These are phyloP conservation scores for Seison nebaliae DNA, from an alignment of 1,140 invertebrate genomes.

Conservation along the genomic window DNA sequence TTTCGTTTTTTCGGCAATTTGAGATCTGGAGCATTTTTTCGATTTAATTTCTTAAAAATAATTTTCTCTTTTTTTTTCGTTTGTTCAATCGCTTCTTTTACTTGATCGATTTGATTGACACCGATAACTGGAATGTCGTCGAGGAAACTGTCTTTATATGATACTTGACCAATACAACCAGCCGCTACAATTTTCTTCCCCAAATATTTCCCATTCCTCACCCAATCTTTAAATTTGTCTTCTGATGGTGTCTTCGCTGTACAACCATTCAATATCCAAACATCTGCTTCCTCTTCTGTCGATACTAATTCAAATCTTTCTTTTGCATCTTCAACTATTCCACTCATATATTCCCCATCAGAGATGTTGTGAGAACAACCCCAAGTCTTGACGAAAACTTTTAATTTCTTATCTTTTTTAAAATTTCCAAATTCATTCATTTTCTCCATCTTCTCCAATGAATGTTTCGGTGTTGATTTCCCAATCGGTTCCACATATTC, in stretches of 20 bases:
- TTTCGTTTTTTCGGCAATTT: slow-evolving; percentile 67
- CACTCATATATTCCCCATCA: slow-evolving; percentile 81
- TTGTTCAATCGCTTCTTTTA: slow-evolving; percentile 95
- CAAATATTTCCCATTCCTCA: slow-evolving; percentile 42
- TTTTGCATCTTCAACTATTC: slow-evolving; percentile 40
- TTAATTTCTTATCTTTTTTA: not conserved
- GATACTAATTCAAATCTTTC: slow-evolving; percentile 26
- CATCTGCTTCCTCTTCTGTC: slow-evolving; percentile 49
- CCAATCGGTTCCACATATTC: not conserved
- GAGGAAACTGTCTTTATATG: slow-evolving; percentile 23
- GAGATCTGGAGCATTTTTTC: slow-evolving; percentile 50
- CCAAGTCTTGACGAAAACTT: slow-evolving; percentile 76
- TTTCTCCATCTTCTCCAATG: not conserved
- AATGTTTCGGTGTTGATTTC: slow-evolving; percentile 1
- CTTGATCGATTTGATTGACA: slow-evolving; percentile 82
- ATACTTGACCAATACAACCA: slow-evolving; percentile 68
- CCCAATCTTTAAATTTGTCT: slow-evolving; percentile 74
- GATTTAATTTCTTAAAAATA: slow-evolving; percentile 49
- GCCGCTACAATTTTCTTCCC: slow-evolving; percentile 68
- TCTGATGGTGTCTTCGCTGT: slow-evolving; percentile 89
- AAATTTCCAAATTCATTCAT: not conserved
- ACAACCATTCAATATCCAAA: slow-evolving; percentile 86
- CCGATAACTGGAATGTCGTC: slow-evolving; percentile 65
- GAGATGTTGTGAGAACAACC: slow-evolving; percentile 85
- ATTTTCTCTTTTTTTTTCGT: slow-evolving; percentile 68